These are phyloP conservation scores for Agriopis marginaria DNA, from an alignment of 2,888 invertebrate genomes.

Conservation along the genomic window DNA sequence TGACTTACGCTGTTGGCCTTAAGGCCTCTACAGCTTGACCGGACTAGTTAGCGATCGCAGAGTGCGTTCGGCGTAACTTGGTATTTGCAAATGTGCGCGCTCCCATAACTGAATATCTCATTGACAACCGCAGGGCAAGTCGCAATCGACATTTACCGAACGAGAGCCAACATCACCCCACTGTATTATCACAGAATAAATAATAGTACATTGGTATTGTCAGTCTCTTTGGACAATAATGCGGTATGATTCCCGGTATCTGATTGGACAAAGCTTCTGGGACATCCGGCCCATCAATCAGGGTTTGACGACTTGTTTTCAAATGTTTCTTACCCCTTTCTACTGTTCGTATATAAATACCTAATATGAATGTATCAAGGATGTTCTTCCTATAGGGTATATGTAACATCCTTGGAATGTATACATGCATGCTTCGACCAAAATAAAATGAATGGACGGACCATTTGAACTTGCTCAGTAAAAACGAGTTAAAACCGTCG, in stretches of 20 bases:
- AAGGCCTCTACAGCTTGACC: too few species aligned
- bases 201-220: conserved; percentile 6
- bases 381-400: too few species aligned
- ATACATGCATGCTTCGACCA: too few species aligned
- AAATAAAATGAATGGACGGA: too few species aligned
- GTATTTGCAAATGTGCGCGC: conserved; percentile 12
- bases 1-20: too few species aligned
- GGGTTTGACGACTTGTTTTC: background rate
- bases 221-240: conserved; percentile 16
- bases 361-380: too few species aligned
- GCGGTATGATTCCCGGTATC: conserved; percentile 2
- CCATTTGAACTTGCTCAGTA: too few species aligned
- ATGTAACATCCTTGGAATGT: too few species aligned
- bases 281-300: conserved; percentile 14
- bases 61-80: too few species aligned
- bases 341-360: too few species aligned
- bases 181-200: background rate
- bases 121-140: conserved; percentile 19
- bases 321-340: background rate
- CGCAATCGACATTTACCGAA: conserved; percentile 20
- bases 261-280: conserved; percentile 9
- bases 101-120: conserved; percentile 16
- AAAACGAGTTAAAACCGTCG: too few species aligned
- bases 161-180: background rate
- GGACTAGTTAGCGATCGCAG: too few species aligned